phyloP scores from a whole-genome alignment of 2,888 invertebrate genomes.

The Smittia aterrima region DNA sequence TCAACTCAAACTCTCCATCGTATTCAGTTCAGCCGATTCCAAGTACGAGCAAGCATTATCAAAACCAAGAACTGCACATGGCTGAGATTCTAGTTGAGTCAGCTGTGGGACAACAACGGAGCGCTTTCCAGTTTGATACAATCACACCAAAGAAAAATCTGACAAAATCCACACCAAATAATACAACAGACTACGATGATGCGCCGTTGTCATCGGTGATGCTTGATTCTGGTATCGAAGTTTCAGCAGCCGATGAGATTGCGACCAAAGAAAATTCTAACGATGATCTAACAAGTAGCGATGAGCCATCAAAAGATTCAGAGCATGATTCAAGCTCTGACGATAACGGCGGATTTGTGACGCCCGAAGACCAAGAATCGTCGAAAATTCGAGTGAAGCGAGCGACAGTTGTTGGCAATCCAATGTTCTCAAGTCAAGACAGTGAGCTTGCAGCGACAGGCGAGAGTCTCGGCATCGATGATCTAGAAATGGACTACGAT shows the following conservation, averaged over 20 bases:
- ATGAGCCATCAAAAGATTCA: constrained; percentile 15
- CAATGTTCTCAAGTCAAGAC: constrained; percentile 71
- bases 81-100: constrained; percentile 53
- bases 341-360: constrained; percentile 47
- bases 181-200: constrained; percentile 24
- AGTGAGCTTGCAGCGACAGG: constrained; percentile 56
- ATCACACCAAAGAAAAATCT: constrained; percentile 50
- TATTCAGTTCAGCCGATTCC: constrained; percentile 30
- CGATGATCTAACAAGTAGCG: neutral
- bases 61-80: constrained; percentile 50
- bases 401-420: constrained; percentile 84
- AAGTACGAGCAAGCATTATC: constrained; percentile 18
- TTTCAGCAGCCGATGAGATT: neutral
- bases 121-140: constrained; percentile 54
- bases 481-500: constrained; percentile 93
- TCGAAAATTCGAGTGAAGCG: constrained; percentile 63
- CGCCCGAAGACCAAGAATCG: constrained; percentile 45
- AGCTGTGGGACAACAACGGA: constrained; percentile 51
- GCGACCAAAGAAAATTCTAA: constrained; percentile 34
- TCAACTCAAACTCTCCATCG: constrained; percentile 45
- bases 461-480: constrained; percentile 71
- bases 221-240: constrained; percentile 43
- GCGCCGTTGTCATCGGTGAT: constrained; percentile 40
- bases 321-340: constrained; percentile 45
- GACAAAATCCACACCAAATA: constrained; percentile 42